phyloP scores from a whole-genome alignment of 2,888 invertebrate species.

The Apoderus coryli region DNA sequence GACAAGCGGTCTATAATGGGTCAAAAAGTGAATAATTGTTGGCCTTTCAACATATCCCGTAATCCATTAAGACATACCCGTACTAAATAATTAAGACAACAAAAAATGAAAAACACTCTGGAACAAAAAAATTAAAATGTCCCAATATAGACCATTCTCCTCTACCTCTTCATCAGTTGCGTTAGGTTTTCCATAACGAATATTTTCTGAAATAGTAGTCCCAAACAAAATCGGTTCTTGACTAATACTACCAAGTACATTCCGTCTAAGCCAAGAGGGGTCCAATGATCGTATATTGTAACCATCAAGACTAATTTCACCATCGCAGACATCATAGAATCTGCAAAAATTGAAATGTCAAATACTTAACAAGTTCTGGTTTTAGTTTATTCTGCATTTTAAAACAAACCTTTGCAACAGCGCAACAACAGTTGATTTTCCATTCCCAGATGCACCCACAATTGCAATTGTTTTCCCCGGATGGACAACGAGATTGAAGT shows the following conservation, averaged over 20 bases:
- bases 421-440: conserved; percentile 85
- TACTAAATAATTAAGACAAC: too few relatives aligned
- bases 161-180: conserved; percentile 57
- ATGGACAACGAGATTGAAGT: conserved; percentile 69
- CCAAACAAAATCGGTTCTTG: conserved; percentile 93
- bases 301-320: conserved; percentile 63
- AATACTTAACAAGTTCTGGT: conserved; percentile 6
- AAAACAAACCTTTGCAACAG: conserved; percentile 61
- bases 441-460: conserved; percentile 87
- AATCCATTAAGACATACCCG: too few relatives aligned
- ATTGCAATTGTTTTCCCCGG: conserved; percentile 85
- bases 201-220: conserved; percentile 83
- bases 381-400: too few relatives aligned
- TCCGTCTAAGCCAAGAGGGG: conserved; percentile 72
- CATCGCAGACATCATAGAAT: conserved; percentile 68
- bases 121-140: too few relatives aligned
- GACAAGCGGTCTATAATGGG: too few relatives aligned
- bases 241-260: conserved; percentile 74
- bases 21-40: too few relatives aligned
- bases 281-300: conserved; percentile 54
- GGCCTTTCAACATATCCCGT: too few relatives aligned
- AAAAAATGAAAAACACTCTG: too few relatives aligned
- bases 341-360: conserved; percentile 33
- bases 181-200: conserved; percentile 69
- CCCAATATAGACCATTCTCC: too few relatives aligned